Evolutionary conservation across 2,888 invertebrate species (phyloP).

Genomic region (Drosophila recens): DNA sequence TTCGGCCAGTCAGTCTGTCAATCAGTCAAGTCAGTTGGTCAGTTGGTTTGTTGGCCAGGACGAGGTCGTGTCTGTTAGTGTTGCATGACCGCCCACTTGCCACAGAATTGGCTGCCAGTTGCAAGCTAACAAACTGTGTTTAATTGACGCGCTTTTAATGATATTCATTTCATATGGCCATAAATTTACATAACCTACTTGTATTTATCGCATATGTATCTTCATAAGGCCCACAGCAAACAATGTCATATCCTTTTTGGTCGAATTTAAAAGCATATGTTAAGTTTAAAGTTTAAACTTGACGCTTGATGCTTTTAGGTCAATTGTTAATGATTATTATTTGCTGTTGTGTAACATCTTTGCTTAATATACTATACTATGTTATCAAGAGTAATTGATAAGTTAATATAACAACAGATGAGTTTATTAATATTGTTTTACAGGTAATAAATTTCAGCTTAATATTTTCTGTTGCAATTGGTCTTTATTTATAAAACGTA

Average conservation of each 20-base stretch:
- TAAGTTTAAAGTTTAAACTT: neutral
- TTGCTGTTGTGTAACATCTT: neutral
- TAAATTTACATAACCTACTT: slow-evolving; percentile 15
- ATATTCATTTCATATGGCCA: slow-evolving; percentile 37
- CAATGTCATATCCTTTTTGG: neutral
- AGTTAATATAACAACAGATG: neutral
- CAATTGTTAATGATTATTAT: neutral
- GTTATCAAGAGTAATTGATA: neutral
- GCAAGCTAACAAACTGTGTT: slow-evolving; percentile 30
- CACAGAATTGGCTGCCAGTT: slow-evolving; percentile 28
- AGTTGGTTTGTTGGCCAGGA: slow-evolving; percentile 12
- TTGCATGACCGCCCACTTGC: slow-evolving; percentile 24
- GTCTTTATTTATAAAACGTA: too few relatives aligned
- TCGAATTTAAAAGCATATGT: slow-evolving; percentile 2
- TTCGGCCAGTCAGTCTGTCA: slow-evolving; percentile 4
- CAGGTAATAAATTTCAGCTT: too few relatives aligned
- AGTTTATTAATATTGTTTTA: neutral
- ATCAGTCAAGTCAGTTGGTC: slow-evolving; percentile 11
- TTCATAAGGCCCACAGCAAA: neutral
- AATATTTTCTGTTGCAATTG: too few relatives aligned
- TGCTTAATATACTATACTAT: neutral
- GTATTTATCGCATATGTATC: slow-evolving; percentile 6
- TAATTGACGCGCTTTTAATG: slow-evolving; percentile 52
- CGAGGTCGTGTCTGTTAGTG: slow-evolving; percentile 36
- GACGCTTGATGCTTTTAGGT: neutral